These are phyloP conservation scores for Zaprionus vittiger DNA, from an alignment of 1,140 invertebrate species.

Conservation along the genomic window DNA sequence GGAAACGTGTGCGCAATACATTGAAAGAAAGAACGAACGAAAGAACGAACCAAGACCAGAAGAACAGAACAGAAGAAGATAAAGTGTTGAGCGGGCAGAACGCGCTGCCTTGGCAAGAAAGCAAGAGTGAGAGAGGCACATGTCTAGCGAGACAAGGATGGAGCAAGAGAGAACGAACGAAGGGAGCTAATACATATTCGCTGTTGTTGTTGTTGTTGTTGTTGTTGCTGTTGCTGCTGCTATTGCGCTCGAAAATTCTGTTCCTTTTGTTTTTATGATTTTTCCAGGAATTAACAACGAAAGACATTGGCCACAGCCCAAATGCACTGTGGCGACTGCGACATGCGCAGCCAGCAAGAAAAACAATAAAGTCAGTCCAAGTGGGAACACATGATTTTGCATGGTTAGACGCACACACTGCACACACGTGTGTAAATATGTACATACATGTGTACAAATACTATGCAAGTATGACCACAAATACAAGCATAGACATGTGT, in stretches of 20 bases:
- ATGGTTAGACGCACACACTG: constrained; percentile 43
- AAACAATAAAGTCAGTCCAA: constrained; percentile 46
- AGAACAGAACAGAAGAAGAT: constrained; percentile 58
- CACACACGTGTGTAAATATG: constrained; percentile 46
- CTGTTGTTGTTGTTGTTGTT: constrained; percentile 49
- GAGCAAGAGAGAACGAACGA: constrained; percentile 6
- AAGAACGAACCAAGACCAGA: constrained; percentile 43
- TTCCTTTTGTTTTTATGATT: constrained; percentile 80
- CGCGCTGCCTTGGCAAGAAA: constrained; percentile 49
- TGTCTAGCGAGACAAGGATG: constrained; percentile 15
- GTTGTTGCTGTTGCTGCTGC: constrained; percentile 56
- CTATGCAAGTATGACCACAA: not conserved
- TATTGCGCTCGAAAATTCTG: constrained; percentile 80
- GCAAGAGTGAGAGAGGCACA: constrained; percentile 60
- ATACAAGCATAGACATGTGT: not conserved
- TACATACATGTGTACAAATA: no score
- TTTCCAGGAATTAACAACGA: constrained; percentile 73
- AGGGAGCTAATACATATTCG: constrained; percentile 70
- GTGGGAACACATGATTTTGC: constrained; percentile 75
- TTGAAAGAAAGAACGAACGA: constrained; percentile 33
- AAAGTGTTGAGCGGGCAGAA: constrained; percentile 79
- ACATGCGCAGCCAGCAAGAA: constrained; percentile 53
- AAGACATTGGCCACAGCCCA: constrained; percentile 50
- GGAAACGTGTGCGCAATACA: constrained; percentile 33
- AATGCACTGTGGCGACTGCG: constrained; percentile 26